Base-by-base conservation (phyloP, 2,797 vertebrate genomes). In the Cyprinodon diabolis region DNA sequence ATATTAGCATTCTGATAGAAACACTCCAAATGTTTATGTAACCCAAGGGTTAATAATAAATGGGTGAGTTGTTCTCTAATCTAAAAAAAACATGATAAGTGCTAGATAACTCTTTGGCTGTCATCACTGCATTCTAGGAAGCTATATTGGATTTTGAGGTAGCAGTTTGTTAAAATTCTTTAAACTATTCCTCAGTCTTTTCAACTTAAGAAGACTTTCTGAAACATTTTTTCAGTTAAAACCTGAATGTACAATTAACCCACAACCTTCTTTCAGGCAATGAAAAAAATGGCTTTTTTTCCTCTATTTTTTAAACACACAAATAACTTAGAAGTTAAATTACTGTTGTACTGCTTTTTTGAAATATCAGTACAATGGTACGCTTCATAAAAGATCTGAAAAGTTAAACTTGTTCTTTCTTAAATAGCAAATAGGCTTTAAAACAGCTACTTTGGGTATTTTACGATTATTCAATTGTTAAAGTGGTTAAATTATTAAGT, bases 401-500 rank as follows among this genome's bases (percentile, higher is more conserved):
- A 55, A 55, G 54, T 55, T 55, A 2, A 23, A 55, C 12, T 23
- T 55, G n/a, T 55, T 54, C 48, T 15, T 19, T 19, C 57, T 21
- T 17, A 62, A 11, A 43, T 9, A 21, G 17, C 9, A 62, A 43
- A 62, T 4, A 45, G 4, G 17, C 21, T 45, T 43, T 65, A 45
- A 23, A 40, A 45, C 60, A 72, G 68, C 68, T 69, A 19, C 72
- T 75, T 76, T 48, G 65, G 57, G 21, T 71, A 74, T 62, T 23
- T 71, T 69, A 13, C 74, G 13, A 45, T n/a, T n/a, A 12, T 2
- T 45, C 21, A 47, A 79, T 57, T 71, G 74, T 71, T 37, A 74
- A 87, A 77, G 68, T 75, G 83, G 74, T 78, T 52, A 82, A 85
- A 76, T 70, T 40, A 77, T 79, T 52, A 78, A 78, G 84, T 84